These are phyloP conservation scores for Dolichomitus sp. DNA, from an alignment of 2,888 invertebrate genomes.

Conservation along the genomic window DNA sequence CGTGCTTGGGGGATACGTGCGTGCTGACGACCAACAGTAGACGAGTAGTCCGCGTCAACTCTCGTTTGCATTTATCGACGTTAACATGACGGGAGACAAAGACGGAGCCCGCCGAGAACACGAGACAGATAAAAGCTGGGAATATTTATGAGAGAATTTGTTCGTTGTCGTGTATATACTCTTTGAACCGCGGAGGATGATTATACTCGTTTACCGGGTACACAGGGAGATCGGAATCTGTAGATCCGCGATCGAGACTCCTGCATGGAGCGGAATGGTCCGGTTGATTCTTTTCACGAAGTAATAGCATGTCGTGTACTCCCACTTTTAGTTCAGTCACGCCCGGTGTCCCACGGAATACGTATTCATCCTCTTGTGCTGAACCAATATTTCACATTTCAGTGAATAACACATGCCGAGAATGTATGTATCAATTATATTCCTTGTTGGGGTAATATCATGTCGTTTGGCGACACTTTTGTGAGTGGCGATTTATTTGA, in stretches of 20 bases:
- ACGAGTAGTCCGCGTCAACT: slow-evolving; percentile 39
- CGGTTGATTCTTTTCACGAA: slow-evolving; percentile 41
- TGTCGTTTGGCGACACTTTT: slow-evolving; percentile 6
- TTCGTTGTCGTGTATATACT: slow-evolving; percentile 47
- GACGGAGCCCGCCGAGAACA: slow-evolving; percentile 36
- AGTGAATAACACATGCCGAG: background rate
- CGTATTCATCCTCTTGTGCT: background rate
- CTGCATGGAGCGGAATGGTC: slow-evolving; percentile 20
- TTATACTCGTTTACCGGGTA: slow-evolving; percentile 52
- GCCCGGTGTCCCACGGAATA: slow-evolving; percentile 39
- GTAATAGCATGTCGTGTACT: slow-evolving; percentile 49
- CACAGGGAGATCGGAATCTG: slow-evolving; percentile 57
- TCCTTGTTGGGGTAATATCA: slow-evolving; percentile 1
- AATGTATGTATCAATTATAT: background rate
- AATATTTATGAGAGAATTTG: slow-evolving; percentile 61
- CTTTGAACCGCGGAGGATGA: slow-evolving; percentile 32
- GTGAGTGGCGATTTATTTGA: background rate
- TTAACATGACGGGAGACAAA: slow-evolving; percentile 49
- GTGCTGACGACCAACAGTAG: slow-evolving; percentile 30
- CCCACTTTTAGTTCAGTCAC: slow-evolving; percentile 17
- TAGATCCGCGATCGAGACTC: slow-evolving; percentile 36
- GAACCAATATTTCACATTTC: background rate
- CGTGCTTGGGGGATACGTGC: slow-evolving; percentile 50
- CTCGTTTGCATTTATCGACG: slow-evolving; percentile 62
- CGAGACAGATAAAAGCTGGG: slow-evolving; percentile 67